Base-by-base conservation (phyloP, 1,140 invertebrate species). In the Saccostrea echinata region DNA sequence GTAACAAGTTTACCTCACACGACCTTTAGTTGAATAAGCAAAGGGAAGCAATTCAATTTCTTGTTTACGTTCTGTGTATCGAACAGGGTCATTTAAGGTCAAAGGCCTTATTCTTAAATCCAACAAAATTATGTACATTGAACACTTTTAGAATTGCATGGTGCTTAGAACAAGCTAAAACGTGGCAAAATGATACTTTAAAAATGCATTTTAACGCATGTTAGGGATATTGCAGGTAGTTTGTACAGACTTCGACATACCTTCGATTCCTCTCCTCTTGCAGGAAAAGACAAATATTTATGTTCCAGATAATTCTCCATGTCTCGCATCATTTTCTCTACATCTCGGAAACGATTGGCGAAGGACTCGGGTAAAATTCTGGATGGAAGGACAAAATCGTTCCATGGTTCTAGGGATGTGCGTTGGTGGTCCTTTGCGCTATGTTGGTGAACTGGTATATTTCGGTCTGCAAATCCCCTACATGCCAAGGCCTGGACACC, bases 241-340 rank as follows among this genome's bases (percentile, higher is more conserved):
- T 43, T 43, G 35, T 3, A 6, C 35, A 43, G 35, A 43, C n/a
- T 43, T 6, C 6, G 6, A 13, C 68, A 8, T 71, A 71, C 68
- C 68, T 24, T 16, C 1, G 68, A 71, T 12, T 71, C 68, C 68
- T 71, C 68, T 11, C 68, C 68, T 13, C 68, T 27, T 11, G 68
- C 68, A 30, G 68, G 68, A 16, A 71, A 71, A 71, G 68, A 71
- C 68, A 71, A 33, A 71, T 71, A 71, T 24, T 71, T 71, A 27
- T 71, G 68, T 71, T 71, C 68, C 6, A 71, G 68, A n/a, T 27
- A n/a, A 27, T 71, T 71, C 68, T 71, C 68, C 68, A 71, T 71
- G 68, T 71, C 68, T 4, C 68, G 24, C 68, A 71, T 71, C 68
- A 71, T 71, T 16, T 71, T 71, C 68, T 71, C 68, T 13, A 71